Conservation (phyloP, 2,888 invertebrate species). For the Drosophila tripunctata region DNA sequence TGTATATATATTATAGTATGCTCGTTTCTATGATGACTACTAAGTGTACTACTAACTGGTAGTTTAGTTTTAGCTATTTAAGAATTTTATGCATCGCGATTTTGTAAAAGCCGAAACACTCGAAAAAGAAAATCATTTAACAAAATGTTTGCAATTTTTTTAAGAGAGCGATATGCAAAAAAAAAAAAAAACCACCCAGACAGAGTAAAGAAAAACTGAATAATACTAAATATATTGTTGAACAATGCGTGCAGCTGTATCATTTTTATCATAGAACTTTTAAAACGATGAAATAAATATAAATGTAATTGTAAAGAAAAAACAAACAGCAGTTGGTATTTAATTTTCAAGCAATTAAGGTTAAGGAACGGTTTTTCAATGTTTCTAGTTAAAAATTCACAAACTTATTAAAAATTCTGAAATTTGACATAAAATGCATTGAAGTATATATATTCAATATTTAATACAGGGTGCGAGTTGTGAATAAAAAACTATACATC, state of each 20-base stretch:
- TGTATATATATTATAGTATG: constrained; percentile 30
- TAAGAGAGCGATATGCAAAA: constrained; percentile 19
- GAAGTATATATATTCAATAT: too few relatives aligned
- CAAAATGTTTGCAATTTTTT: constrained; percentile 62
- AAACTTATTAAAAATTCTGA: too few relatives aligned
- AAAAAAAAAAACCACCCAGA: constrained; percentile 44
- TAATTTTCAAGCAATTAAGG: too few relatives aligned
- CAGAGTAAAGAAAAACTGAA: constrained; percentile 15
- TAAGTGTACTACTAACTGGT: constrained; percentile 21
- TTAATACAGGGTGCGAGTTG: too few relatives aligned
- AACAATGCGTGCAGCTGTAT: constrained; percentile 80
- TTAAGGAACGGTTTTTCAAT: too few relatives aligned
- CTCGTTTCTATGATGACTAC: too few relatives aligned
- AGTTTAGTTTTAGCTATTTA: constrained; percentile 49
- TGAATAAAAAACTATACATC: too few relatives aligned
- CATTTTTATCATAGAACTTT: constrained; percentile 74
- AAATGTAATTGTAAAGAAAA: constrained; percentile 59
- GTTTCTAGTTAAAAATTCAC: too few relatives aligned
- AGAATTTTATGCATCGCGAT: constrained; percentile 74
- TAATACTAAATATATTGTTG: constrained; percentile 66
- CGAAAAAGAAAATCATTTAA: constrained; percentile 24
- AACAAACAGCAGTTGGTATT: neutral
- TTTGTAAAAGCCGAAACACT: constrained; percentile 54
- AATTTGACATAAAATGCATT: too few relatives aligned
- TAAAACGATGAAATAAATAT: constrained; percentile 73